Evolutionary conservation across 2,113 vertebrate genomes (phyloP), one percentile per base, ranked within the genome.

Genomic region (Xiphophorus maculatus): DNA sequence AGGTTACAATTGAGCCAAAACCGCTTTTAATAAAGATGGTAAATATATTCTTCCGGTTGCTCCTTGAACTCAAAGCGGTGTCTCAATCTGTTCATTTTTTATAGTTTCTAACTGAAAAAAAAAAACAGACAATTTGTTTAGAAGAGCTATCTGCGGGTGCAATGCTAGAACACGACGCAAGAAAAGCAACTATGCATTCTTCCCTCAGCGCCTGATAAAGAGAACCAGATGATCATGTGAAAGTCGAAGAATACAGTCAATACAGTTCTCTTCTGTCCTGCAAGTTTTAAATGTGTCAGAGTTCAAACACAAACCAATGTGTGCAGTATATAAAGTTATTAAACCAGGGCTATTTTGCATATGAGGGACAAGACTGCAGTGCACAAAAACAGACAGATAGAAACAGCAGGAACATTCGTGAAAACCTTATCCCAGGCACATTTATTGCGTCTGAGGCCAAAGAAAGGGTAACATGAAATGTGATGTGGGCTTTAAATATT

Each of bases 171-270:
- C 84, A 58, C 88, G 51, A 82, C 85, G 64, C 88, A 91, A 82
- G 33, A 73, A 25, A 12, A 68, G 40, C 67, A 69, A 76, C 68
- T 67, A 80, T 77, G 80, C 90, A 86, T 88, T 89, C 90, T 78
- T 15, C 67, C 37, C 72, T 74, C 29, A 71, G 75, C 77, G 66
- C 71, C 70, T 14, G 67, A 84, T 89, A 89, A 91, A 84, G 25
- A 83, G 76, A 90, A 90, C 70, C 91, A 93, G 85, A 91, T 91
- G 89, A 89, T 62, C 44, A 12, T 54, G 28, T 67, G 42, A 51
- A 22, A 12, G 27, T 51, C 11, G 61, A 42, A 33, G 32, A 22
- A 42, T 9, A 42, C 14, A 44, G 1, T 61, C 2, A n/a, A 66
- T 58, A 44, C 32, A 66, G n/a, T 3, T 28, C 32, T 44, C 13